Evolutionary conservation across 92 coral and sea anemone genomes (phyloP).

Genomic region (Montipora capitata): DNA sequence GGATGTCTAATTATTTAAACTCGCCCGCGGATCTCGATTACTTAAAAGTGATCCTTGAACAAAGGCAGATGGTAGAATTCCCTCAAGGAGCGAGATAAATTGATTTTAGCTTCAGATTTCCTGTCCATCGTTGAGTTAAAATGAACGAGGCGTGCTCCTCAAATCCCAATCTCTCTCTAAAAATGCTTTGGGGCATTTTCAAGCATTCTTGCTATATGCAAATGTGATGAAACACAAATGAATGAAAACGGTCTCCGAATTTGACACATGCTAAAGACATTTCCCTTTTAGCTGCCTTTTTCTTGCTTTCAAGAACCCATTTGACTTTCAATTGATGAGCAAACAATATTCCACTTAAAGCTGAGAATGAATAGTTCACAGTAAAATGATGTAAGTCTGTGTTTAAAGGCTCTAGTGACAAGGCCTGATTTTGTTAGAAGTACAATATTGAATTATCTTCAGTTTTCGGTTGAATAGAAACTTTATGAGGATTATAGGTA

Average conservation of each 20-base stretch:
- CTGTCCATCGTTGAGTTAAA: conserved; percentile 37
- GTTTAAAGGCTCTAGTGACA: conserved; percentile 2
- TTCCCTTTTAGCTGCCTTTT: not conserved
- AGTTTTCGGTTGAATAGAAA: not conserved
- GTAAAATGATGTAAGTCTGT: not conserved
- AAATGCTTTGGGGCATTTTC: conserved; percentile 5
- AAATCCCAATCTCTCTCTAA: not conserved
- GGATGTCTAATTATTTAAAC: not conserved
- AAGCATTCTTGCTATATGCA: conserved; percentile 5
- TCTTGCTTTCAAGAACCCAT: not conserved
- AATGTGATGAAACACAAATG: conserved; percentile 5
- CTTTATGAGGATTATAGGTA: conserved; percentile 11
- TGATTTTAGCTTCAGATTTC: not conserved
- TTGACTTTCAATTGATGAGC: conserved; percentile 43
- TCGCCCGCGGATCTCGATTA: conserved; percentile 22
- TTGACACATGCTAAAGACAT: conserved; percentile 13
- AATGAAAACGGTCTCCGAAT: not conserved
- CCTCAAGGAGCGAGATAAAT: conserved; percentile 24
- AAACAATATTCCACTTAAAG: conserved; percentile 20
- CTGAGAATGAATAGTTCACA: not conserved
- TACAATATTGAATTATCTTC: not conserved
- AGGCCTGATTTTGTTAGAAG: conserved; percentile 22
- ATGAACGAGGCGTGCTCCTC: not conserved
- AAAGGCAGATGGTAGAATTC: conserved; percentile 16
- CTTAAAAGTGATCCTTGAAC: not conserved